Percentiles rank a stretch among this genome's conserved stretches.
phyloP scores from a whole-genome alignment of 2,113 vertebrate genomes.

The Nesoenas mayeri region DNA sequence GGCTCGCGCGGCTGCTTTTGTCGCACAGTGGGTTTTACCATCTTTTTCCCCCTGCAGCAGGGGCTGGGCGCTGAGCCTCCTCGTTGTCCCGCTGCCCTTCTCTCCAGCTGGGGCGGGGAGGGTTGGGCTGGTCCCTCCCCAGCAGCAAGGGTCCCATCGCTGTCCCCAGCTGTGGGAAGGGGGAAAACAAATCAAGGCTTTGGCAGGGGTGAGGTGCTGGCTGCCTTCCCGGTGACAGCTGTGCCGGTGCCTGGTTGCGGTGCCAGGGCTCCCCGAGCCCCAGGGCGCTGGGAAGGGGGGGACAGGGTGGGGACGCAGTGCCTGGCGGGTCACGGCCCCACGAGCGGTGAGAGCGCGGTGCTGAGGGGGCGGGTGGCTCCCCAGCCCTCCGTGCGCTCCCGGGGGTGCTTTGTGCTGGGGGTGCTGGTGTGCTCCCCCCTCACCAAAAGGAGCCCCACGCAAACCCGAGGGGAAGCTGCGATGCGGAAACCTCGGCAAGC shows the following conservation, averaged over 20 bases:
- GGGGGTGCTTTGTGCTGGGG: neutral
- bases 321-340: rapidly evolving
- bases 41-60: no score
- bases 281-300: neutral
- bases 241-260: neutral
- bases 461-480: neutral
- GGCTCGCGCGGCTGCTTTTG: no score
- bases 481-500: neutral
- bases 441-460: neutral
- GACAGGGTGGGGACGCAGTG: neutral
- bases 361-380: neutral
- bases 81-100: neutral
- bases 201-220: neutral
- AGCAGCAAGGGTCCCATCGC: neutral
- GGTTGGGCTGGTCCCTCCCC: neutral
- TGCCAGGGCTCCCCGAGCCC: rapidly evolving
- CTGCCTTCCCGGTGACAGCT: neutral
- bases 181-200: neutral
- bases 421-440: neutral
- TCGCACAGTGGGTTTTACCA: neutral
- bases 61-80: neutral
- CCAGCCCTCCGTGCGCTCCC: neutral
- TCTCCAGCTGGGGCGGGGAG: neutral
- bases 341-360: no score
- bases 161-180: neutral